phyloP scores from a whole-genome alignment of 2,797 vertebrate genomes.

The Sebastes minor region DNA sequence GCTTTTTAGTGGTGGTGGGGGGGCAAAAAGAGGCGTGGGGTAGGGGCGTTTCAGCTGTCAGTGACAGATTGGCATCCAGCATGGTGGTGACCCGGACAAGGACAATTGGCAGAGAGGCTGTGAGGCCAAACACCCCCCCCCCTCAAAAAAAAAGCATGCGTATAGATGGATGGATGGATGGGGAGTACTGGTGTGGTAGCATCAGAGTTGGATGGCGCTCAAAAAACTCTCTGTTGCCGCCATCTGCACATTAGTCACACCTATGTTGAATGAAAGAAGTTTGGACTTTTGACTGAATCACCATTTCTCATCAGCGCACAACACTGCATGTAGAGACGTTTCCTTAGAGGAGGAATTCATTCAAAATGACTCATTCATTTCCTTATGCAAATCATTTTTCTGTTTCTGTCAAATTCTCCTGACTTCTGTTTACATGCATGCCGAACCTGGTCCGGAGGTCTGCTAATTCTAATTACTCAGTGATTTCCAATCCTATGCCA shows the following conservation, averaged over 20 bases:
- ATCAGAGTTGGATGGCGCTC: neutral
- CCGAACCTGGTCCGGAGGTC: neutral
- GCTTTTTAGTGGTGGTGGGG: neutral
- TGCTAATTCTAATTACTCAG: constrained; percentile 6
- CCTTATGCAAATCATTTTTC: constrained; percentile 1
- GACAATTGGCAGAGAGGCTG: constrained; percentile 53
- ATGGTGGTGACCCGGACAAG: constrained; percentile 59
- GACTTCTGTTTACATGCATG: neutral
- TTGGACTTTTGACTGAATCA: neutral
- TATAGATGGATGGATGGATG: constrained; percentile 20
- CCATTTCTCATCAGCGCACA: constrained; percentile 4
- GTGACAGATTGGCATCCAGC: constrained; percentile 76
- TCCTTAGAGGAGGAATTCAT: neutral
- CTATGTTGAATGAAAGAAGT: constrained; percentile 14
- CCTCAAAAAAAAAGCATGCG: neutral
- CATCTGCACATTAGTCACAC: constrained; percentile 60
- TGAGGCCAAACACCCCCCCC: constrained; percentile 16
- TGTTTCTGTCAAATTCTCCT: neutral
- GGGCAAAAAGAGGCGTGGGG: constrained; percentile 25
- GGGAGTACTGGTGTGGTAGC: neutral
- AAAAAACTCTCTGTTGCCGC: constrained; percentile 13
- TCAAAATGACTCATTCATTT: neutral
- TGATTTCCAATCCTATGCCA: constrained; percentile 21
- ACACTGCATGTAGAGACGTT: neutral
- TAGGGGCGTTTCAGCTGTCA: constrained; percentile 48